These are phyloP conservation scores for Drosophila virilis DNA, from an alignment of 1,140 invertebrate genomes.

Conservation along the genomic window DNA sequence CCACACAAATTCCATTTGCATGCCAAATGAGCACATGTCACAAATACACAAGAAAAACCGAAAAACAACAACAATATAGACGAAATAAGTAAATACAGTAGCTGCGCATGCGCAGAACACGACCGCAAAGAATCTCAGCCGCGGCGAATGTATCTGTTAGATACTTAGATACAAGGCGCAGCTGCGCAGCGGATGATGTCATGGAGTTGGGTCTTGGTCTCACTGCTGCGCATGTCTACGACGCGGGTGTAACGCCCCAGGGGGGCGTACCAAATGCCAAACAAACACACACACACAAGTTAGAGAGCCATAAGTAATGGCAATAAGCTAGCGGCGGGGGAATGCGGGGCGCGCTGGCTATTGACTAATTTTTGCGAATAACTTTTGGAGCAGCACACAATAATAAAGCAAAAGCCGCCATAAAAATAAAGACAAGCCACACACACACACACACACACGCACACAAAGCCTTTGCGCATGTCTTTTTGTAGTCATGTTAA, in stretches of 20 bases:
- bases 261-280: conserved; percentile 53
- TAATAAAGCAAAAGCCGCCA: conserved; percentile 48
- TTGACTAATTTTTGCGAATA: conserved; percentile 81
- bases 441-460: conserved; percentile 15
- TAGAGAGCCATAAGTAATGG: conserved; percentile 54
- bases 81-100: conserved; percentile 44
- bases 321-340: conserved; percentile 44
- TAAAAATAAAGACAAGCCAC: conserved; percentile 50
- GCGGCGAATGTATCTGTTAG: conserved; percentile 32
- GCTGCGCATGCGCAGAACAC: conserved; percentile 72
- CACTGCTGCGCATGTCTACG: conserved; percentile 9
- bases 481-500: conserved; percentile 50
- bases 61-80: conserved; percentile 10
- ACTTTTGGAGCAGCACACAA: conserved; percentile 65
- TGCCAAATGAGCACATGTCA: conserved; percentile 50
- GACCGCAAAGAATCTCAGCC: conserved; percentile 19
- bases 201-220: conserved; percentile 37
- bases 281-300: conserved; percentile 17
- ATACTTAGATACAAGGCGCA: conserved; percentile 52
- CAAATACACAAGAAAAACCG: conserved; percentile 2
- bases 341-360: conserved; percentile 18
- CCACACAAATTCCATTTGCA: conserved; percentile 51
- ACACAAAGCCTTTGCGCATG: conserved; percentile 21
- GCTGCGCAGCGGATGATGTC: conserved; percentile 71
- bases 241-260: conserved; percentile 49